A percentile compares a stretch with the other conserved stretches of the same genome.
phyloP scores from a whole-genome alignment of 2,797 vertebrate genomes.

The Gymnopithys bicolor region DNA sequence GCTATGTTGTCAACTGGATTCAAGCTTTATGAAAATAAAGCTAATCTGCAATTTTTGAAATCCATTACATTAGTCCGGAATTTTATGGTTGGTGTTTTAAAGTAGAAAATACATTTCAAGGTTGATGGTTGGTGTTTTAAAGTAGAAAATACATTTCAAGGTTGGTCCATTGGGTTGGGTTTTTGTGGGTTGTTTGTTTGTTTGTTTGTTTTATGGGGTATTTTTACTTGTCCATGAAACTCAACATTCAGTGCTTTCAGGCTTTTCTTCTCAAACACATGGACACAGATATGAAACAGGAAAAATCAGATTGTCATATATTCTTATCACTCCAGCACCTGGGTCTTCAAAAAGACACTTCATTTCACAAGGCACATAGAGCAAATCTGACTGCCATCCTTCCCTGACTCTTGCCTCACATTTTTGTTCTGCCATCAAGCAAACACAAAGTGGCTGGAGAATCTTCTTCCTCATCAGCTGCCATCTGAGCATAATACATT shows the following conservation, averaged over 20 bases:
- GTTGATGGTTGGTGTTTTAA: too few relatives aligned
- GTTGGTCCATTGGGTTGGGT: not conserved
- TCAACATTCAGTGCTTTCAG: not conserved
- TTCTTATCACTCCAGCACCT: not conserved
- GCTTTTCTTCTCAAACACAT: not conserved
- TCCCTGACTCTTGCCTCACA: not conserved
- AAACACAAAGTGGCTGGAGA: not conserved
- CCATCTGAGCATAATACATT: not conserved
- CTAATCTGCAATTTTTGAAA: not conserved
- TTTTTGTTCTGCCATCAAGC: not conserved
- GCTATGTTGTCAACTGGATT: not conserved
- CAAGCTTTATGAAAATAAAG: not conserved
- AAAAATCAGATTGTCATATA: not conserved
- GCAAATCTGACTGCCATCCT: not conserved
- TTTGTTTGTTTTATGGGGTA: not conserved
- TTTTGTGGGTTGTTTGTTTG: too few relatives aligned
- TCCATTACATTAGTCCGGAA: not conserved
- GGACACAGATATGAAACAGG: not conserved
- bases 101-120: not conserved
- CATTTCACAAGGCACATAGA: not conserved
- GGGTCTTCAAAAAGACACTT: not conserved
- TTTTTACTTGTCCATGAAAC: not conserved
- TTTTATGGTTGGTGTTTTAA: not conserved
- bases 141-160: not conserved
- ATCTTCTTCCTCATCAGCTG: not conserved